Evolutionary conservation across 1,140 invertebrate genomes (phyloP).

Genomic region (Drosophila santomea): DNA sequence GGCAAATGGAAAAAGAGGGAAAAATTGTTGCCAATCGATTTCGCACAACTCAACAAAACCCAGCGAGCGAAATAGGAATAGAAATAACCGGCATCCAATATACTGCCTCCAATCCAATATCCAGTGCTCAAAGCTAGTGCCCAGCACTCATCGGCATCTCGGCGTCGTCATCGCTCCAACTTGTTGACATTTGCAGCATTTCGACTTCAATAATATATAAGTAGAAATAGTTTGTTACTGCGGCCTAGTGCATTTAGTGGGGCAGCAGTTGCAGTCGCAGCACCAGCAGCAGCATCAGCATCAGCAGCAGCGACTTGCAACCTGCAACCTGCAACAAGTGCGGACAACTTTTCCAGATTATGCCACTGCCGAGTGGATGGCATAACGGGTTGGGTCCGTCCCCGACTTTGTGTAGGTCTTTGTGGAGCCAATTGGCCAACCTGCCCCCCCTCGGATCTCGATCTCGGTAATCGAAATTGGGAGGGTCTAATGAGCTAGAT

Average conservation of each 20-base stretch:
- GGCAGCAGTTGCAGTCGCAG: conserved; percentile 38
- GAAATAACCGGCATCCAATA: conserved; percentile 61
- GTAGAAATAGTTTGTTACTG: conserved; percentile 70
- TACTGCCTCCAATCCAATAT: conserved; percentile 3
- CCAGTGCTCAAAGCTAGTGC: conserved; percentile 14
- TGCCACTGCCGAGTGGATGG: conserved; percentile 32
- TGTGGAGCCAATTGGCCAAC: conserved; percentile 4
- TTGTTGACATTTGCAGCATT: conserved; percentile 80
- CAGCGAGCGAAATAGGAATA: conserved; percentile 44
- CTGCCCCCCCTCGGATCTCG: neutral
- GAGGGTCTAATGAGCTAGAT: conserved; percentile 16
- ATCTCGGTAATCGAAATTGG: conserved; percentile 3
- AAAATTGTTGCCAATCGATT: conserved; percentile 81
- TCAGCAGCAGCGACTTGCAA: conserved; percentile 1
- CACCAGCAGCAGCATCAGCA: neutral
- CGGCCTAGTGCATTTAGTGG: conserved; percentile 63
- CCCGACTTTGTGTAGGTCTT: conserved; percentile 19
- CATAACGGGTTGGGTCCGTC: conserved; percentile 44
- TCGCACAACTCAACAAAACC: conserved; percentile 21
- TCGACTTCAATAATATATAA: conserved; percentile 73
- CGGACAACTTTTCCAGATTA: conserved; percentile 53
- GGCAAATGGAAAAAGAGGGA: conserved; percentile 64
- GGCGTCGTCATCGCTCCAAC: conserved; percentile 56
- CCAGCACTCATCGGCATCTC: conserved; percentile 61
- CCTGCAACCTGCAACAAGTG: conserved; percentile 66